Evolutionary conservation across 2,888 invertebrate species (phyloP).

Genomic region (Drosophila monieri): DNA sequence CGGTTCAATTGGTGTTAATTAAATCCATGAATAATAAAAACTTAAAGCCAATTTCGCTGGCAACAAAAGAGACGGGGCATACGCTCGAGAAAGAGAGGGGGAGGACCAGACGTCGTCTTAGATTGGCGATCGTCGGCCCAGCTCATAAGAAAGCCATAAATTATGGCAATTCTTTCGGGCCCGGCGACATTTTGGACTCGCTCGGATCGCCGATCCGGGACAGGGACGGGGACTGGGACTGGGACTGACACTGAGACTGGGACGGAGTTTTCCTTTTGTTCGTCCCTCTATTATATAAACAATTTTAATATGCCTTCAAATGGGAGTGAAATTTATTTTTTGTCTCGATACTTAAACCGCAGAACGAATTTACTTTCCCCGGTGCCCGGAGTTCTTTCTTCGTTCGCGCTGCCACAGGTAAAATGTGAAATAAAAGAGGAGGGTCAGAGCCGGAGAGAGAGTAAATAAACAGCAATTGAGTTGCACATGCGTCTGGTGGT

Average conservation of each 20-base stretch:
- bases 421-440: background rate
- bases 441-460: conserved; percentile 32
- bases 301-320: conserved; percentile 62
- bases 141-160: conserved; percentile 80
- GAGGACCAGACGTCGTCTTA: conserved; percentile 40
- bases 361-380: conserved; percentile 66
- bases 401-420: conserved; percentile 51
- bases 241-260: conserved; percentile 15
- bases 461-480: conserved; percentile 78
- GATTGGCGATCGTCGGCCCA: conserved; percentile 57
- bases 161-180: conserved; percentile 74
- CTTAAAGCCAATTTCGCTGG: conserved; percentile 62
- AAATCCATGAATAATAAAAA: conserved; percentile 83
- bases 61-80: conserved; percentile 21
- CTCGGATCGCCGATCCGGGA: conserved; percentile 42
- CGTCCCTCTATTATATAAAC: conserved; percentile 46
- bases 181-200: conserved; percentile 70
- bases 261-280: conserved; percentile 54
- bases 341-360: conserved; percentile 75
- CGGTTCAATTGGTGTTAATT: conserved; percentile 85
- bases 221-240: background rate
- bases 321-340: conserved; percentile 71
- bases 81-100: conserved; percentile 16
- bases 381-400: background rate
- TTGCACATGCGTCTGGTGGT: conserved; percentile 68